Percentiles rank a stretch among this genome's conserved stretches.
These are phyloP conservation scores for Bolborhynchus lineola DNA, from an alignment of 2,113 vertebrate genomes.

Conservation along the genomic window DNA sequence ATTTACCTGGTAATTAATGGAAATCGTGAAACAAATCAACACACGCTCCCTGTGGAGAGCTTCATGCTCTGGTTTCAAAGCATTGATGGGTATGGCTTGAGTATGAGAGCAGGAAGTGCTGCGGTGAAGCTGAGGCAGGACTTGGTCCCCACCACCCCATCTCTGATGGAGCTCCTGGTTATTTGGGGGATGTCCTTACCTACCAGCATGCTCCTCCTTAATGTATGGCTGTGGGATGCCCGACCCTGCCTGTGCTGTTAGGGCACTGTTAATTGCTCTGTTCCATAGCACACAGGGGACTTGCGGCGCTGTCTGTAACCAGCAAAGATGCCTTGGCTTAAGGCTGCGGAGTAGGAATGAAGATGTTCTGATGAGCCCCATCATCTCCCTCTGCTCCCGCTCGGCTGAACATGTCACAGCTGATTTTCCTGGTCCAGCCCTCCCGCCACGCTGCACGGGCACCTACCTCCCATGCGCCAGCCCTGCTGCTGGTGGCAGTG, in stretches of 20 bases:
- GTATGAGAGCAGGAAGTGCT: not conserved
- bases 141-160: accelerated
- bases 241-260: accelerated
- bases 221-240: accelerated
- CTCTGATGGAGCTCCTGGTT: accelerated
- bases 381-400: not conserved
- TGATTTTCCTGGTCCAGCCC: not conserved
- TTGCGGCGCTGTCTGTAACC: not conserved
- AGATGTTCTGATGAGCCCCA: not conserved
- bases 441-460: accelerated
- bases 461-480: not conserved
- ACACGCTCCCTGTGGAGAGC: not conserved
- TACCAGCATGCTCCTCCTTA: accelerated
- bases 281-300: accelerated
- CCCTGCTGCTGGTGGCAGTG: not conserved
- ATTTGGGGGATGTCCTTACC: accelerated
- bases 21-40: constrained; percentile 46
- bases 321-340: not conserved
- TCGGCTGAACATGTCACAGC: not conserved
- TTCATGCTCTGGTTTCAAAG: not conserved
- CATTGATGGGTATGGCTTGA: accelerated
- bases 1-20: constrained; percentile 65
- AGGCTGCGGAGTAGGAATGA: not conserved
- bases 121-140: not conserved
- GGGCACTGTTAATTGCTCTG: not conserved